phyloP scores from a whole-genome alignment of 2,797 vertebrate genomes.

The Leptoclinus maculatus region DNA sequence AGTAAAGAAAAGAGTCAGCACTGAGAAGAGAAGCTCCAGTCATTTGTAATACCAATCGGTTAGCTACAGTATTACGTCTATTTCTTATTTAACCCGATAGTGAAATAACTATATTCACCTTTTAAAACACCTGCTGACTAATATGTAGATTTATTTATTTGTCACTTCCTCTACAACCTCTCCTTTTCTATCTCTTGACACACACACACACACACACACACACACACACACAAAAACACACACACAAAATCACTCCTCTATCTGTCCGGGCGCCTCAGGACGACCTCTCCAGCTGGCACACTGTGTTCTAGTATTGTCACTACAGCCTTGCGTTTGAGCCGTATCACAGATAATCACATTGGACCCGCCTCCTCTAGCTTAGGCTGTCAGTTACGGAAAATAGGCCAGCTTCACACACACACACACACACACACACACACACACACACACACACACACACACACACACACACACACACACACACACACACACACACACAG shows the following conservation, averaged over 20 bases:
- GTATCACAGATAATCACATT: conserved; percentile 67
- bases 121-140: conserved; percentile 10
- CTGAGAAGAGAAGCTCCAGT: neutral
- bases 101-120: neutral
- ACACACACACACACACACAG: conserved; percentile 6
- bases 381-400: conserved; percentile 44
- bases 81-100: neutral
- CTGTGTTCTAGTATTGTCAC: conserved; percentile 70
- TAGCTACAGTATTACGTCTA: neutral
- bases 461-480: conserved; percentile 8
- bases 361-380: conserved; percentile 55
- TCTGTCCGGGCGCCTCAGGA: conserved; percentile 56
- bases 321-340: conserved; percentile 52
- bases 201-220: neutral
- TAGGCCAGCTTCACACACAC: conserved; percentile 16
- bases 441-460: conserved; percentile 3
- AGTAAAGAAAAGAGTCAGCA: neutral
- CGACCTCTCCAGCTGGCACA: conserved; percentile 78
- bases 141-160: neutral
- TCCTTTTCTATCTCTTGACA: conserved; percentile 1
- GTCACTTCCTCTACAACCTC: neutral
- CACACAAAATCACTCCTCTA: conserved; percentile 33
- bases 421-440: conserved; percentile 9
- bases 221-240: neutral
- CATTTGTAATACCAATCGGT: neutral